phyloP scores from a whole-genome alignment of 2,797 vertebrate genomes.

The Melanotaenia pygmaea region DNA sequence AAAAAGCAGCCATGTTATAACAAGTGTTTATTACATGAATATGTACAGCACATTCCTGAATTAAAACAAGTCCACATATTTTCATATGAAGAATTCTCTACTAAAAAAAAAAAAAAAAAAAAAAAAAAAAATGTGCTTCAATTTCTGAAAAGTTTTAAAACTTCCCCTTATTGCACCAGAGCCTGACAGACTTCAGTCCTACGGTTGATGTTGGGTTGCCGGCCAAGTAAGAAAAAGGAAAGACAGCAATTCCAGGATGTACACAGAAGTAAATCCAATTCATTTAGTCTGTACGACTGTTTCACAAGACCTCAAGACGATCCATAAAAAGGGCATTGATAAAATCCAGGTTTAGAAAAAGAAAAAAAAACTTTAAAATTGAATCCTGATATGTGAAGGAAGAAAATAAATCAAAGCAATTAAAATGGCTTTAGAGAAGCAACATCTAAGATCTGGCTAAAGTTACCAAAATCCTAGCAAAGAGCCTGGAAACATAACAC shows the following conservation, averaged over 20 bases:
- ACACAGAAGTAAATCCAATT: constrained; percentile 23
- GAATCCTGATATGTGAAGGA: constrained; percentile 8
- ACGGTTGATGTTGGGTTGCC: constrained; percentile 4
- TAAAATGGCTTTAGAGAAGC: constrained; percentile 1
- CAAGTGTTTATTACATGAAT: constrained; percentile 74
- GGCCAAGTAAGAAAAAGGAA: constrained; percentile 10
- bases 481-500: not conserved
- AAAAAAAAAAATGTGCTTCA: constrained; percentile 59
- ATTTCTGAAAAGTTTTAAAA: constrained; percentile 42
- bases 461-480: not conserved
- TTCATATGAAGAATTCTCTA: constrained; percentile 33
- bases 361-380: constrained; percentile 27
- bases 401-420: constrained; percentile 6
- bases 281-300: not conserved
- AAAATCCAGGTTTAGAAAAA: constrained; percentile 55
- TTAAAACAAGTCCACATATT: constrained; percentile 50
- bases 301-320: constrained; percentile 8
- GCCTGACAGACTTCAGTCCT: constrained; percentile 33
- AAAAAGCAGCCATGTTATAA: constrained; percentile 20
- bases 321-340: constrained; percentile 50
- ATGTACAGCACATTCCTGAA: constrained; percentile 71
- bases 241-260: not conserved
- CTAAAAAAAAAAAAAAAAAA: constrained; percentile 1
- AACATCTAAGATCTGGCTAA: not conserved
- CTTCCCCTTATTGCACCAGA: constrained; percentile 61